Evolutionary conservation across 2,797 vertebrate genomes (phyloP), one percentile per base, ranked within the genome.

Genomic region (Coracias cyanogaster): DNA sequence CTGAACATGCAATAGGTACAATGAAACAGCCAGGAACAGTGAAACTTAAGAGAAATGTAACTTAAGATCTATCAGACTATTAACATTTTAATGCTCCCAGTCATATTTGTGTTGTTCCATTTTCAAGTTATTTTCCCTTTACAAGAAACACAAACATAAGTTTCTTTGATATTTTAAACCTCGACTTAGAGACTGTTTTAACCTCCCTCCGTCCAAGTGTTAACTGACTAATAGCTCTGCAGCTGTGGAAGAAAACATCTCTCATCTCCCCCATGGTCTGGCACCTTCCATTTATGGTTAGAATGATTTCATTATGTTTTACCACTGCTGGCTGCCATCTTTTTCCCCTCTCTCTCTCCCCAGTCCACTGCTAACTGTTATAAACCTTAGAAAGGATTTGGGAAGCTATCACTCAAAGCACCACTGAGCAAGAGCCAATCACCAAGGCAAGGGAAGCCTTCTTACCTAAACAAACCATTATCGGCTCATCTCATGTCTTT

Each of bases 391-490:
- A 60, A 78, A 94, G 82, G 91, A 89, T 91, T 80, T 76, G 96
- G 74, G 86, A 69, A 96, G 51, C 64, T 67, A 74, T 94, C 82
- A 29, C 73, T 89, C 85, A 20, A 41, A 90, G 83, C 66, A 86
- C 90, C 67, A 41, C 55, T 33, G 65, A 92, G 71, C 79, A 67
- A 85, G 86, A 81, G 74, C 80, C 93, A 94, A 85, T 94, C 71
- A 85, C 79, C 88, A 51, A 84, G 78, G 35, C 52, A 86, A 91
- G 93, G 92, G 91, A 96, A 96, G 80, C 86, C 69, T 84, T 95
- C 81, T 95, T 95, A 94, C 84, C 84, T 94, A 95, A 97, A 94
- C 92, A 97, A 96, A 98, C 91, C 91, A 97, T 88, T 96, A 97
- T 95, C 61, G 49, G 89, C 80, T 97, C 92, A 95, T 96, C 92